Percentiles rank a stretch among this genome's conserved stretches.
Evolutionary conservation across 2,797 vertebrate genomes (phyloP).

Genomic region (Hydrophis major): DNA sequence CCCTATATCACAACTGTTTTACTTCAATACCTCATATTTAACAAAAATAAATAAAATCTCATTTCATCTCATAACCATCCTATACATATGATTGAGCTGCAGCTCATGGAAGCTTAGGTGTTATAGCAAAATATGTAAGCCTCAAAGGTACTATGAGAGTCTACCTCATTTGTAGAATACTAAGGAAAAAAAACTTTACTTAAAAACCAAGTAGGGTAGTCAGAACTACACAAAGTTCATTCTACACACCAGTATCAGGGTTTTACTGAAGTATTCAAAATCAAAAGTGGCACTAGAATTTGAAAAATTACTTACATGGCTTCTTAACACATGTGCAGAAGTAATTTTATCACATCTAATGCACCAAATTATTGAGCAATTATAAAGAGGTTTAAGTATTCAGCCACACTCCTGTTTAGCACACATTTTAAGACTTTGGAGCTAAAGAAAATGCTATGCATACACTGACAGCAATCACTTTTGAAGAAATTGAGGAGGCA

Average conservation of each 20-base stretch:
- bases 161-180: background rate
- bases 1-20: background rate
- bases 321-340: background rate
- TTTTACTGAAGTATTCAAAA: background rate
- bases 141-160: background rate
- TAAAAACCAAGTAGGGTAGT: background rate
- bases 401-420: background rate
- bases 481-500: background rate
- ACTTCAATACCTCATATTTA: background rate
- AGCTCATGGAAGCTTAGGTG: background rate
- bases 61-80: background rate
- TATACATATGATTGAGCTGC: background rate
- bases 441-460: background rate
- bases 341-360: background rate
- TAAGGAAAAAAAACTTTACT: background rate
- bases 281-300: background rate
- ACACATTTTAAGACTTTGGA: background rate
- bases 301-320: background rate
- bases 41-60: background rate
- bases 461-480: background rate
- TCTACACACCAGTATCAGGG: background rate
- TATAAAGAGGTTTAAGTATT: background rate
- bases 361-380: background rate
- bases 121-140: background rate
- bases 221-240: background rate